Evolutionary conservation across 2,797 vertebrate genomes (phyloP).

Genomic region (Pelodytes ibericus): DNA sequence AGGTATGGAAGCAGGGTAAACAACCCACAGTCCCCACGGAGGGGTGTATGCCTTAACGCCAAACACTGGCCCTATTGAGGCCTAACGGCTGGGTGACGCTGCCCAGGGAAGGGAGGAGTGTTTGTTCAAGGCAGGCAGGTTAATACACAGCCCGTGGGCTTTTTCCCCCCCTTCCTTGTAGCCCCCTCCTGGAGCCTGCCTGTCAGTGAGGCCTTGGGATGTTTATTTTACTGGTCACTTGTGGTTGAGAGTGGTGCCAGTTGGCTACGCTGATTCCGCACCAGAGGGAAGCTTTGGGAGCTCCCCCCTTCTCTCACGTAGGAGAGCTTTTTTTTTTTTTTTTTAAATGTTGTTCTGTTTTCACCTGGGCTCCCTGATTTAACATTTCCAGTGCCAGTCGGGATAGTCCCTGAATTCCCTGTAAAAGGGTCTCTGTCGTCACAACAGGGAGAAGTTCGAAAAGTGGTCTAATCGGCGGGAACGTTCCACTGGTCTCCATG

Average conservation of each 20-base stretch:
- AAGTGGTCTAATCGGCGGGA: too few species aligned
- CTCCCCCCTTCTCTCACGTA: slow-evolving; percentile 53
- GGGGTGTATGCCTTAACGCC: slow-evolving; percentile 36
- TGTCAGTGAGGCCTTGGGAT: slow-evolving; percentile 66
- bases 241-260: slow-evolving; percentile 71
- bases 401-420: too few species aligned
- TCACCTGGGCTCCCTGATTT: slow-evolving; percentile 1
- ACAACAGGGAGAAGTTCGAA: too few species aligned
- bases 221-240: slow-evolving; percentile 72
- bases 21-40: slow-evolving; percentile 36
- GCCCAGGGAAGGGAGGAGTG: slow-evolving; percentile 20
- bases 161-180: slow-evolving; percentile 53
- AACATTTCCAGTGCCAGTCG: slow-evolving; percentile 24
- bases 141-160: slow-evolving; percentile 60
- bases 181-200: slow-evolving; percentile 63
- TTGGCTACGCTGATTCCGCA: slow-evolving; percentile 61
- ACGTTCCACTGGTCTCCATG: too few species aligned
- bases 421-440: too few species aligned
- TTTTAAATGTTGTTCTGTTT: not conserved
- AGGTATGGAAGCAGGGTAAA: slow-evolving; percentile 40
- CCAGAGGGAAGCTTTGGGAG: slow-evolving; percentile 58
- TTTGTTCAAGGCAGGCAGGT: slow-evolving; percentile 58
- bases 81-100: slow-evolving; percentile 29
- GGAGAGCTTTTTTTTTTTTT: slow-evolving; percentile 12
- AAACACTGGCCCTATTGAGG: slow-evolving; percentile 66